A percentile compares a stretch with the other conserved stretches of the same genome.
Conservation (phyloP, 2,888 invertebrate genomes). For the Drosophila eohydei region DNA sequence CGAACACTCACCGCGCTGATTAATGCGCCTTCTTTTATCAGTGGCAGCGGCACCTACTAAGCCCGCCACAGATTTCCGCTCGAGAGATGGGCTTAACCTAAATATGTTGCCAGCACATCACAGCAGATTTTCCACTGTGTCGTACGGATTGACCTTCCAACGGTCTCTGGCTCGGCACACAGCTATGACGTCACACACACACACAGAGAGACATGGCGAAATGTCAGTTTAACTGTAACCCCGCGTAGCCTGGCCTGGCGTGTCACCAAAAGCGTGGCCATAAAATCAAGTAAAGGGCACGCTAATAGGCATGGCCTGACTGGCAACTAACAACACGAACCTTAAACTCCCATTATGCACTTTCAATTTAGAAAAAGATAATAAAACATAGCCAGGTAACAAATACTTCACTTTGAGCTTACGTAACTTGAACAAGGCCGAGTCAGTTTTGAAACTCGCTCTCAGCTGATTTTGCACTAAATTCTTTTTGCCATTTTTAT, state of each 20-base stretch:
- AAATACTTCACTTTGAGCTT: not conserved
- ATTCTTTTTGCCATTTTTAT: no score
- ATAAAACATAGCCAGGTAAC: not conserved
- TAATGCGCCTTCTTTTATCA: conserved; percentile 40
- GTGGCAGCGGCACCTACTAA: conserved; percentile 29
- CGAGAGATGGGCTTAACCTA: conserved; percentile 68
- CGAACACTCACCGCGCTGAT: conserved; percentile 33
- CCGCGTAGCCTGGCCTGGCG: conserved; percentile 6
- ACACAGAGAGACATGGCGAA: conserved; percentile 18
- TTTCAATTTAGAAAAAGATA: not conserved
- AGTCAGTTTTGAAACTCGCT: no score
- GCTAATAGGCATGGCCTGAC: conserved; percentile 6
- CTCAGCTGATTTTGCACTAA: no score
- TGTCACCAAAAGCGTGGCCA: conserved; percentile 19
- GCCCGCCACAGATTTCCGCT: conserved; percentile 33
- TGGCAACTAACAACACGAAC: not conserved
- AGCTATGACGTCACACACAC: conserved; percentile 62
- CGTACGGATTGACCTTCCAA: conserved; percentile 59
- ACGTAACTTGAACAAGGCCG: no score
- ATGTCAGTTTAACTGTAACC: conserved; percentile 55
- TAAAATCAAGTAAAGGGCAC: conserved; percentile 7
- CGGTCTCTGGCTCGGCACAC: conserved; percentile 20
- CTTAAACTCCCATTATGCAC: not conserved
- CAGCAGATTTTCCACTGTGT: conserved; percentile 37
- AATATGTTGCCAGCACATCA: conserved; percentile 56